phyloP scores from a whole-genome alignment of 2,888 invertebrate species.

The Xylocampa areola region DNA sequence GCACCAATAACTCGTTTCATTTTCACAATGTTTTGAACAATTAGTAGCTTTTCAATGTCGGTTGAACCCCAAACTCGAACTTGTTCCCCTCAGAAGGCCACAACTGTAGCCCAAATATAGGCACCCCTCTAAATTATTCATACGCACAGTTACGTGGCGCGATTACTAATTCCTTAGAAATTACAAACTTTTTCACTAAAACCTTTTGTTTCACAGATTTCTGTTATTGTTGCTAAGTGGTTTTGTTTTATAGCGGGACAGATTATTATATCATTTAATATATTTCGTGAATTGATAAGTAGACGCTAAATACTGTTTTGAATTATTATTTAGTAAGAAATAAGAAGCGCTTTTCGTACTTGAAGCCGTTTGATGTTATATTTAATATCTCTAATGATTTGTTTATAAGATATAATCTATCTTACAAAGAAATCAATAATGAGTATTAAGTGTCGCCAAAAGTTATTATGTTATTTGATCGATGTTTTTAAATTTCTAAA shows the following conservation, averaged over 20 bases:
- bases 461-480: no score
- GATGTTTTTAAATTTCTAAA: no score
- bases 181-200: conserved; percentile 59
- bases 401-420: no score
- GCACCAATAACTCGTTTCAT: conserved; percentile 8
- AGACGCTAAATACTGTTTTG: conserved; percentile 39
- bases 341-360: conserved; percentile 5
- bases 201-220: conserved; percentile 53
- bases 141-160: conserved; percentile 60
- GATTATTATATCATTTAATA: conserved; percentile 40
- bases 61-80: conserved; percentile 42
- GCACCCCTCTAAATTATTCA: conserved; percentile 63
- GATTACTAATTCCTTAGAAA: conserved; percentile 53
- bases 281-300: conserved; percentile 27
- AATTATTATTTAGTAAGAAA: no score
- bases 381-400: no score
- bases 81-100: conserved; percentile 50
- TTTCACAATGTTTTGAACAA: conserved; percentile 24
- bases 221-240: conserved; percentile 42
- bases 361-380: no score
- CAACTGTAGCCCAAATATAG: conserved; percentile 52
- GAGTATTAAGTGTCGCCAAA: no score
- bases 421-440: no score
- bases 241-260: conserved; percentile 43
- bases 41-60: conserved; percentile 16